These are phyloP conservation scores for Melanotaenia duboulayi DNA, from an alignment of 2,113 vertebrate genomes.

Conservation along the genomic window DNA sequence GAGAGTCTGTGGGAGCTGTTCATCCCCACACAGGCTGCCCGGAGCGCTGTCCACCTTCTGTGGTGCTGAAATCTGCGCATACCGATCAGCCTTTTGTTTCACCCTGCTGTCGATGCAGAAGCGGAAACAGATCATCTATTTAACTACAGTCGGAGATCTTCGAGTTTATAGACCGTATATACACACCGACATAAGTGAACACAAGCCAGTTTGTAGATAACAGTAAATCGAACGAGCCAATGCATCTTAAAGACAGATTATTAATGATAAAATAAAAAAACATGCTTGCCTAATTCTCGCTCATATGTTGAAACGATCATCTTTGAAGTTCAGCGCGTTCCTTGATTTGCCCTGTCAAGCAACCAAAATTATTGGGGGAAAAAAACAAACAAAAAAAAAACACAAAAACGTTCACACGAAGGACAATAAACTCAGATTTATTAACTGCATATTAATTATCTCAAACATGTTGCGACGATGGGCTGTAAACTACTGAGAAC, in stretches of 20 bases:
- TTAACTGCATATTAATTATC: constrained; percentile 17
- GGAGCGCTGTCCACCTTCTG: constrained; percentile 79
- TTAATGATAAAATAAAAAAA: not conserved
- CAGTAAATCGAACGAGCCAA: not conserved
- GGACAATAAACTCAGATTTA: constrained; percentile 49
- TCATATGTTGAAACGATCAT: not conserved
- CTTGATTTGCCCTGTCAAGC: not conserved
- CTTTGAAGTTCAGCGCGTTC: not conserved
- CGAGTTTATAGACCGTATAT: not conserved
- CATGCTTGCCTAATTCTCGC: too few species aligned
- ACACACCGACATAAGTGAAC: not conserved
- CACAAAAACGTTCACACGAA: not conserved
- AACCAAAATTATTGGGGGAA: too few species aligned
- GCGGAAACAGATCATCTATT: constrained; percentile 35
- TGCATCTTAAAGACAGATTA: not conserved
- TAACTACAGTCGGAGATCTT: constrained; percentile 16
- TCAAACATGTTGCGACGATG: not conserved
- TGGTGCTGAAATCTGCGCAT: constrained; percentile 82
- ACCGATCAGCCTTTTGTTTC: constrained; percentile 72
- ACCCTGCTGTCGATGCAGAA: constrained; percentile 30
- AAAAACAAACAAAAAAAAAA: too few species aligned
- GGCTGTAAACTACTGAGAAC: constrained; percentile 19
- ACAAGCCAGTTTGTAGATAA: not conserved
- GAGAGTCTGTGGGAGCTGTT: constrained; percentile 50
- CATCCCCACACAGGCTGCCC: constrained; percentile 40